Evolutionary conservation across 1,140 invertebrate species (phyloP).

Genomic region (Melipona quadrifasciata): DNA sequence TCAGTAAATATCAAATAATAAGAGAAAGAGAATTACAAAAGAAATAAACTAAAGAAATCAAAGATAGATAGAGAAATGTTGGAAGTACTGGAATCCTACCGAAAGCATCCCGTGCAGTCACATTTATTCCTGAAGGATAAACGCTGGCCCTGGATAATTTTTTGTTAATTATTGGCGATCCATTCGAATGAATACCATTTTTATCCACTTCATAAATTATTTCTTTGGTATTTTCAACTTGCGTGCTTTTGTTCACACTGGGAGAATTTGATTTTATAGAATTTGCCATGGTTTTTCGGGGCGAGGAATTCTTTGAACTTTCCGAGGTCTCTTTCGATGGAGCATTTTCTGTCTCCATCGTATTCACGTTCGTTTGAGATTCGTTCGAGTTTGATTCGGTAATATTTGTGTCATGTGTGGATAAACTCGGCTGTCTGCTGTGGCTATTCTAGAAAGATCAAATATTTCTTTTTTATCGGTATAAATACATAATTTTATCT

Average conservation of each 20-base stretch:
- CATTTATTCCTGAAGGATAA: conserved; percentile 64
- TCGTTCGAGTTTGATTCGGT: conserved; percentile 53
- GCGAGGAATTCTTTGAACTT: conserved; percentile 51
- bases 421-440: conserved; percentile 49
- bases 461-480: not conserved
- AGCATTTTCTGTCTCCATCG: conserved; percentile 58
- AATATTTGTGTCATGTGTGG: conserved; percentile 8
- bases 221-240: conserved; percentile 47
- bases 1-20: not conserved
- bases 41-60: not conserved
- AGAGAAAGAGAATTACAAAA: not conserved
- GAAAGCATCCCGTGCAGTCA: conserved; percentile 73
- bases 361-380: conserved; percentile 63
- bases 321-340: conserved; percentile 59
- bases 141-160: conserved; percentile 68
- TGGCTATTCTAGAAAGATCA: conserved; percentile 48
- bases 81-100: conserved; percentile 61
- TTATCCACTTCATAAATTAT: conserved; percentile 66
- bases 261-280: conserved; percentile 7
- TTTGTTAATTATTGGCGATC: conserved; percentile 59
- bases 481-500: not conserved
- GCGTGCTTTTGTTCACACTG: not conserved
- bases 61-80: not conserved
- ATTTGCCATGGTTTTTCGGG: conserved; percentile 10
- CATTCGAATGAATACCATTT: conserved; percentile 58